Evolutionary conservation across 2,797 vertebrate species (phyloP).

Genomic region (Eulemur albifrons): DNA sequence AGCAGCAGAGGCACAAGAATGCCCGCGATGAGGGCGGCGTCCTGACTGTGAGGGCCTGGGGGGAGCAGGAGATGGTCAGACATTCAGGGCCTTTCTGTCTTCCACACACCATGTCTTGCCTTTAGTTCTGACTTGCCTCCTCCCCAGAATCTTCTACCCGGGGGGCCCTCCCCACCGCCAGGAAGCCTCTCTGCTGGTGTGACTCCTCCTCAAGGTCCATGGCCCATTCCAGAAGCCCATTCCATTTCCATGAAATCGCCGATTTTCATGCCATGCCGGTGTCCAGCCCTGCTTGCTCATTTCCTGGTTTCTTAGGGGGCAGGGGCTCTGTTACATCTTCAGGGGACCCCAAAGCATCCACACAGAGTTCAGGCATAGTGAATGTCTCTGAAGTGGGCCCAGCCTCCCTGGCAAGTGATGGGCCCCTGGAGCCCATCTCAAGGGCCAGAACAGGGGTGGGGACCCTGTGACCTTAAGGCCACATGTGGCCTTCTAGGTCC

Average conservation of each 20-base stretch:
- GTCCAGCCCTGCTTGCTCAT: background rate
- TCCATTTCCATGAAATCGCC: background rate
- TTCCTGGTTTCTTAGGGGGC: background rate
- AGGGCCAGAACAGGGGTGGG: background rate
- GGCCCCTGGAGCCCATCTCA: background rate
- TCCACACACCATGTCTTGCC: rapidly evolving
- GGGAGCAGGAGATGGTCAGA: rapidly evolving
- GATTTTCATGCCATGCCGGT: background rate
- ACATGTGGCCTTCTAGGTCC: too few species aligned
- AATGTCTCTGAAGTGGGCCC: background rate
- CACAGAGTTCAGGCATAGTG: background rate
- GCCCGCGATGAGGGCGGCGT: constrained; percentile 85
- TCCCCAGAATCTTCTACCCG: background rate
- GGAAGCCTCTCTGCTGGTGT: background rate
- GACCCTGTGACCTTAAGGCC: too few species aligned
- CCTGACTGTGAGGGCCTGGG: constrained; percentile 79
- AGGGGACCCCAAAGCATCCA: background rate
- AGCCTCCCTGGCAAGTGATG: background rate
- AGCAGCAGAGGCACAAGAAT: constrained; percentile 89
- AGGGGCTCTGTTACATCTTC: background rate
- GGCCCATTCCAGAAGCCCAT: background rate
- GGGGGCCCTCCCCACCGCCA: background rate
- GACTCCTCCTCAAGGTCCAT: background rate
- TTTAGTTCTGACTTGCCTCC: background rate
- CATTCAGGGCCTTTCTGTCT: background rate